These are phyloP conservation scores for Phenacoccus solenopsis DNA, from an alignment of 1,140 invertebrate genomes.

Conservation along the genomic window DNA sequence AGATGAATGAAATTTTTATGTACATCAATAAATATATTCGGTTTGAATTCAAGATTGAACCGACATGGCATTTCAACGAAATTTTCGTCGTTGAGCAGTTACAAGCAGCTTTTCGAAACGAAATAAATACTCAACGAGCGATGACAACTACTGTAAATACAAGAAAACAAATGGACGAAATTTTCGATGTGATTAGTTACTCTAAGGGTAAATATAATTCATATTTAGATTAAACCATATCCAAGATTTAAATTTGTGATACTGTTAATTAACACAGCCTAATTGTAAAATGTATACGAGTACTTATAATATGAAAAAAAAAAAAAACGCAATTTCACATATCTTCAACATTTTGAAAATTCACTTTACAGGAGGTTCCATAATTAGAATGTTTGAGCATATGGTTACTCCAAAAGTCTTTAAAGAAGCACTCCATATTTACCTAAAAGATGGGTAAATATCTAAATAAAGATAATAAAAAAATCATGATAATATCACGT, in stretches of 20 bases:
- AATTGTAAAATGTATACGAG: not conserved
- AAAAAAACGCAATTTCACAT: no score
- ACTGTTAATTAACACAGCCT: no score
- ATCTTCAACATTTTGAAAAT: not conserved
- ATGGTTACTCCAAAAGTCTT: slow-evolving; percentile 51
- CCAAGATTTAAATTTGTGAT: no score
- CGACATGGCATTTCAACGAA: slow-evolving; percentile 28
- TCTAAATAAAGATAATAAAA: not conserved
- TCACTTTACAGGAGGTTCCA: slow-evolving; percentile 33
- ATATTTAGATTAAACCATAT: no score
- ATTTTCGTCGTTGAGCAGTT: slow-evolving; percentile 38
- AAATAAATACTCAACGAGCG: slow-evolving; percentile 49
- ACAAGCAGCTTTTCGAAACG: slow-evolving; percentile 36
- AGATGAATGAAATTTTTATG: not conserved
- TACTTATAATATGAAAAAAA: not conserved
- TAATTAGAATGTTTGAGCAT: slow-evolving; percentile 64
- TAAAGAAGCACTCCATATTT: slow-evolving; percentile 32
- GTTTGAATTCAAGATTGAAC: slow-evolving; percentile 28
- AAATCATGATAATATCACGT: not conserved
- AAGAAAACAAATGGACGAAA: slow-evolving; percentile 82
- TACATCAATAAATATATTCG: not conserved
- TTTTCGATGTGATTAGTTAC: slow-evolving; percentile 90
- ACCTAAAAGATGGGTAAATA: slow-evolving; percentile 5
- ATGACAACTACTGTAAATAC: slow-evolving; percentile 74
- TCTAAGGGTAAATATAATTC: slow-evolving; percentile 57